These are phyloP conservation scores for Coenonympha arcania DNA, from an alignment of 2,888 invertebrate genomes.

Conservation along the genomic window DNA sequence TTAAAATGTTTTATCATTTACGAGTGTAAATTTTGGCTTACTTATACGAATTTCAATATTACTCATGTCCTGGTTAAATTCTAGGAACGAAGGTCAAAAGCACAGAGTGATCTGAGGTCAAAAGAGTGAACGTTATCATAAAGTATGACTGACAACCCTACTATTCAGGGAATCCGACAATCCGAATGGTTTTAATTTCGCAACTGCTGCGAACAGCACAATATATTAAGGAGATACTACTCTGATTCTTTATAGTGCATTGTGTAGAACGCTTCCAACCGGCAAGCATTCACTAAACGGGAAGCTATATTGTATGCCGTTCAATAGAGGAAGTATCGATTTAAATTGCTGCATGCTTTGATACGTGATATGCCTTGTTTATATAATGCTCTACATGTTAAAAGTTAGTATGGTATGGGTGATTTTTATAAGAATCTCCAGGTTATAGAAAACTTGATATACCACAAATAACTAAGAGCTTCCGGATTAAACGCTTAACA, in stretches of 20 bases:
- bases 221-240: conserved; percentile 48
- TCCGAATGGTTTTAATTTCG: conserved; percentile 51
- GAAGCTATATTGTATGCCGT: conserved; percentile 15
- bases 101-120: too few relatives aligned
- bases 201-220: conserved; percentile 47
- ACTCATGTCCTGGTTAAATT: too few relatives aligned
- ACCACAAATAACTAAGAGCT: background rate
- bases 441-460: too few relatives aligned
- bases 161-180: conserved; percentile 46
- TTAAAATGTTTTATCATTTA: too few relatives aligned
- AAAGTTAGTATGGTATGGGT: background rate
- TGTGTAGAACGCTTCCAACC: conserved; percentile 19
- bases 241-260: conserved; percentile 30
- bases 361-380: conserved; percentile 3
- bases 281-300: conserved; percentile 14
- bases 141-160: background rate
- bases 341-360: conserved; percentile 14
- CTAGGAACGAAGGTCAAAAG: background rate
- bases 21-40: too few relatives aligned
- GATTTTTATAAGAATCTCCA: too few relatives aligned
- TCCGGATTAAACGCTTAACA: background rate
- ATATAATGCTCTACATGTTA: conserved; percentile 1
- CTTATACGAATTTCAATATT: too few relatives aligned
- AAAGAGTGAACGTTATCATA: background rate
- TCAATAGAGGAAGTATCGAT: conserved; percentile 24